phyloP scores from a whole-genome alignment of 2,888 invertebrate genomes.

The Craniophora ligustri region DNA sequence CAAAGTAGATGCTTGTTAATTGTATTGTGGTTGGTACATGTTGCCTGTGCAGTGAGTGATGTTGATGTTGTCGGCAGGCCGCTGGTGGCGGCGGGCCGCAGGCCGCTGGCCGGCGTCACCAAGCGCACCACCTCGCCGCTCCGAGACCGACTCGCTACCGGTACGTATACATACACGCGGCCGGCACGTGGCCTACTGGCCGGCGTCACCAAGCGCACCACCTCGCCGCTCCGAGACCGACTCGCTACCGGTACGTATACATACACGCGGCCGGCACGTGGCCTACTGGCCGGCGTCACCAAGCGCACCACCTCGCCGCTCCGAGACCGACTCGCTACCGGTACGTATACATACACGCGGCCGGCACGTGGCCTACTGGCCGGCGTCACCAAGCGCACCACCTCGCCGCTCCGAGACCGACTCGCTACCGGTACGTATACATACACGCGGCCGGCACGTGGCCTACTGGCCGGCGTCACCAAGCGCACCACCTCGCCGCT shows the following conservation, averaged over 20 bases:
- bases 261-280: conserved; percentile 64
- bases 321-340: conserved; percentile 17
- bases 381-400: conserved; percentile 38
- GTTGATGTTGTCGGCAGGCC: conserved; percentile 55
- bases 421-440: conserved; percentile 14
- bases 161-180: conserved; percentile 42
- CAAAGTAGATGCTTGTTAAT: no score
- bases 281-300: conserved; percentile 45
- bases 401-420: conserved; percentile 31
- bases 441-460: no score
- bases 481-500: no score
- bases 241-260: conserved; percentile 14
- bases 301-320: conserved; percentile 36
- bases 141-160: conserved; percentile 17
- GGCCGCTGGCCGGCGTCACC: conserved; percentile 45
- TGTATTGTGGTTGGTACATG: no score
- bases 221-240: conserved; percentile 31
- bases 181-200: conserved; percentile 64
- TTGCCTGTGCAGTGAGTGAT: no score
- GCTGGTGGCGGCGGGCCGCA: conserved; percentile 68
- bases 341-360: conserved; percentile 42
- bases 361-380: conserved; percentile 64
- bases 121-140: conserved; percentile 36
- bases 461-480: no score
- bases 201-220: conserved; percentile 38